Conservation (phyloP, 2,888 invertebrate genomes). For the Tipula helvola region DNA sequence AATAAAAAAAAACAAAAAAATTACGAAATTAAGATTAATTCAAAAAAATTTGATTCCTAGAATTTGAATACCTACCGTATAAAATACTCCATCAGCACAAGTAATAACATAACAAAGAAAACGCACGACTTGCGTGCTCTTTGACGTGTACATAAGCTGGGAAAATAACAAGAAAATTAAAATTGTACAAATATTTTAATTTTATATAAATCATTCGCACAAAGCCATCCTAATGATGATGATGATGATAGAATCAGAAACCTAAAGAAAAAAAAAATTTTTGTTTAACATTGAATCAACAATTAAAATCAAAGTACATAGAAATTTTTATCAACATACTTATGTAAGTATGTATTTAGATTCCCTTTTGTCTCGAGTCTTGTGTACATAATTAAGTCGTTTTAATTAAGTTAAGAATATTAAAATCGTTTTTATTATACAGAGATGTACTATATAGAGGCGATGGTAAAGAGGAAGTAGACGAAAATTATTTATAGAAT, state of each 20-base stretch:
- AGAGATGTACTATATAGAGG: background rate
- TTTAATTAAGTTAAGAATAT: background rate
- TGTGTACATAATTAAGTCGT: background rate
- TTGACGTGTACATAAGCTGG: background rate
- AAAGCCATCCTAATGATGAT: background rate
- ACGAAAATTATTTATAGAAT: background rate
- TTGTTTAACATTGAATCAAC: background rate
- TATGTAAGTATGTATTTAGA: background rate
- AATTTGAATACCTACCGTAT: background rate
- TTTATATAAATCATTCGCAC: background rate
- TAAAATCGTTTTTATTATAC: background rate
- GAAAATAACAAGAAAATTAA: background rate
- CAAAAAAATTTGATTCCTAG: background rate
- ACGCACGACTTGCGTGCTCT: background rate
- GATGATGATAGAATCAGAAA: background rate
- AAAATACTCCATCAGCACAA: too few relatives aligned
- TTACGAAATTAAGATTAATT: background rate
- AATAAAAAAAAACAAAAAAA: background rate
- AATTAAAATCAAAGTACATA: background rate
- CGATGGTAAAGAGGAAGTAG: background rate
- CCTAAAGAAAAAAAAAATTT: background rate
- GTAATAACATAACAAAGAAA: background rate
- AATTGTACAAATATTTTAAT: background rate
- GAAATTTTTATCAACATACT: background rate
- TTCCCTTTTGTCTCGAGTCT: background rate